phyloP scores from a whole-genome alignment of 1,140 invertebrate genomes.

The Atopsyche davidsoni region DNA sequence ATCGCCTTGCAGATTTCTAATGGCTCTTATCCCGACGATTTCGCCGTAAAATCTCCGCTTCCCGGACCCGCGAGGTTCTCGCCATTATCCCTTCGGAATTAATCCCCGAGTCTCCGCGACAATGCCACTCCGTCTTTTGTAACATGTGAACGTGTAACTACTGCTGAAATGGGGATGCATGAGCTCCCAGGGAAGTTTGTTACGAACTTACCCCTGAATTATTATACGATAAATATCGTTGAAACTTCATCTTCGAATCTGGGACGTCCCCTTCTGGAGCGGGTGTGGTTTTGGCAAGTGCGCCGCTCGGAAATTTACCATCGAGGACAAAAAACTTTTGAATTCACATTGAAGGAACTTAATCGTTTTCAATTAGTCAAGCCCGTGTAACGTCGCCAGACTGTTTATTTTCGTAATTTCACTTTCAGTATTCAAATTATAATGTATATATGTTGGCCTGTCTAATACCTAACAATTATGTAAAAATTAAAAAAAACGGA shows the following conservation, averaged over 20 bases:
- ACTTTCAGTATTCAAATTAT: too few species aligned
- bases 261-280: neutral
- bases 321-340: neutral
- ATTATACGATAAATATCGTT: too few species aligned
- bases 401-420: too few species aligned
- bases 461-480: too few species aligned
- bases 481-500: too few species aligned
- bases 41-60: neutral
- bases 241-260: neutral
- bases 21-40: neutral
- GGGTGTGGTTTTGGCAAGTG: neutral
- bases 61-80: neutral
- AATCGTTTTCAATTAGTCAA: too few species aligned
- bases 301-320: constrained; percentile 3
- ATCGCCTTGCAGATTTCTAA: too few species aligned
- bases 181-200: constrained; percentile 11
- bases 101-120: constrained; percentile 3
- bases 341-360: too few species aligned
- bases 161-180: neutral
- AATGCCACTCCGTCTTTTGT: constrained; percentile 16
- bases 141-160: constrained; percentile 4
- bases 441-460: too few species aligned
- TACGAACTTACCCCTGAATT: constrained; percentile 16
- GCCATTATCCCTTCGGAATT: constrained; percentile 8
- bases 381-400: too few species aligned